Conservation (phyloP, 2,888 invertebrate species). For the Apamea epomidion region DNA sequence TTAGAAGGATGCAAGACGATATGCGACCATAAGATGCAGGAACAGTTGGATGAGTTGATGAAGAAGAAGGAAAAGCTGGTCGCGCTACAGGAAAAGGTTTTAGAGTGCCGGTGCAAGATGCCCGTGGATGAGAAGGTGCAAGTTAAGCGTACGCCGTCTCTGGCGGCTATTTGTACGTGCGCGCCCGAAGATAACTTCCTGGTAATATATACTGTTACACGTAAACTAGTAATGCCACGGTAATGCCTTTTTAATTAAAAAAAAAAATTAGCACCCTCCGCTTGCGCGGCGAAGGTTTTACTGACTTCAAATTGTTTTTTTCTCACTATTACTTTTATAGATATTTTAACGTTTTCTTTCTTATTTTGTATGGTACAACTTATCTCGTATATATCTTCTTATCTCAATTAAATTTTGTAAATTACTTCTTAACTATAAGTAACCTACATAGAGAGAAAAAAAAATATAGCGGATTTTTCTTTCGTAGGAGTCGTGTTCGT, state of each 20-base stretch:
- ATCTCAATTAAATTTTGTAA: not conserved
- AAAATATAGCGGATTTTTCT: not conserved
- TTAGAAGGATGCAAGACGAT: conserved; percentile 79
- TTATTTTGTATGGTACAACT: not conserved
- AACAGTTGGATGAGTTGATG: conserved; percentile 73
- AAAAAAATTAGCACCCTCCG: no score
- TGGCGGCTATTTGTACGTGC: conserved; percentile 84
- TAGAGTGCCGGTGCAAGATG: conserved; percentile 83
- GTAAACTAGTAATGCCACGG: no score
- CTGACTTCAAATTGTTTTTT: not conserved
- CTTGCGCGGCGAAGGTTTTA: no score
- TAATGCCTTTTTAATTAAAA: no score
- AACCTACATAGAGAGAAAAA: not conserved
- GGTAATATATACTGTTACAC: conserved; percentile 66
- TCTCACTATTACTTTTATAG: not conserved
- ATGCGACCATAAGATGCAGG: conserved; percentile 78
- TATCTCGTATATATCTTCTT: not conserved
- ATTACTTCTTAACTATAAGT: not conserved
- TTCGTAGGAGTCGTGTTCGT: conserved; percentile 83
- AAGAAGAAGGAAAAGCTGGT: conserved; percentile 73
- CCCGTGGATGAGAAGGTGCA: conserved; percentile 79
- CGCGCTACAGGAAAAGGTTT: conserved; percentile 73
- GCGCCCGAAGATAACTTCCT: conserved; percentile 75
- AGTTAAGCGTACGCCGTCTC: conserved; percentile 83
- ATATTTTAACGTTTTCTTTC: not conserved